phyloP scores from a whole-genome alignment of 2,113 vertebrate genomes.

The Gadus macrocephalus region DNA sequence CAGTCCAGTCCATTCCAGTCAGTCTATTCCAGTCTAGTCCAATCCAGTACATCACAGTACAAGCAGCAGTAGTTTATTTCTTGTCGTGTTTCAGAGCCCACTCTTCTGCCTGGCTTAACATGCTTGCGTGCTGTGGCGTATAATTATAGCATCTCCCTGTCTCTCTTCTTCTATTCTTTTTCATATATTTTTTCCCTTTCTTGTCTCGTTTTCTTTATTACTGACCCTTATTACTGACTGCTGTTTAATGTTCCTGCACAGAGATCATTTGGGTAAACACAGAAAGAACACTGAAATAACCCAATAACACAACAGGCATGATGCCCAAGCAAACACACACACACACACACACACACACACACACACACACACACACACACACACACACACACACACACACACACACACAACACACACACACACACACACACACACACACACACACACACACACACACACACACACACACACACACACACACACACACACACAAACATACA shows the following conservation, averaged over 20 bases:
- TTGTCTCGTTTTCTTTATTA: slow-evolving; percentile 8
- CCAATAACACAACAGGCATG: background rate
- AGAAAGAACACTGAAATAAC: slow-evolving; percentile 10
- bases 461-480: slow-evolving; percentile 10
- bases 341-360: too few species aligned
- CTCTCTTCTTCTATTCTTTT: slow-evolving; percentile 15
- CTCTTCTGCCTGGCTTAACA: slow-evolving; percentile 40
- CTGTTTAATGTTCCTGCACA: too few species aligned
- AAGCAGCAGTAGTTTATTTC: slow-evolving; percentile 42
- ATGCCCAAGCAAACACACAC: background rate
- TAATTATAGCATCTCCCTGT: slow-evolving; percentile 43
- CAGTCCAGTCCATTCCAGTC: too few species aligned
- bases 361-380: too few species aligned
- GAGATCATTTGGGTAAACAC: too few species aligned
- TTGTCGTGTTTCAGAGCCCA: slow-evolving; percentile 43
- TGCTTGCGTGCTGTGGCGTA: slow-evolving; percentile 23
- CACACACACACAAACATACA: slow-evolving; percentile 13
- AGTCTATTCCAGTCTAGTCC: too few species aligned
- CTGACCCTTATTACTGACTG: too few species aligned
- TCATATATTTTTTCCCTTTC: background rate
- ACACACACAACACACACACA: too few species aligned
- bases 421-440: background rate
- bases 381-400: too few species aligned
- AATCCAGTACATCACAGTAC: too few species aligned
- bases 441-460: slow-evolving; percentile 3